phyloP scores from a whole-genome alignment of 2,113 vertebrate species.

The Oncorhynchus keta region DNA sequence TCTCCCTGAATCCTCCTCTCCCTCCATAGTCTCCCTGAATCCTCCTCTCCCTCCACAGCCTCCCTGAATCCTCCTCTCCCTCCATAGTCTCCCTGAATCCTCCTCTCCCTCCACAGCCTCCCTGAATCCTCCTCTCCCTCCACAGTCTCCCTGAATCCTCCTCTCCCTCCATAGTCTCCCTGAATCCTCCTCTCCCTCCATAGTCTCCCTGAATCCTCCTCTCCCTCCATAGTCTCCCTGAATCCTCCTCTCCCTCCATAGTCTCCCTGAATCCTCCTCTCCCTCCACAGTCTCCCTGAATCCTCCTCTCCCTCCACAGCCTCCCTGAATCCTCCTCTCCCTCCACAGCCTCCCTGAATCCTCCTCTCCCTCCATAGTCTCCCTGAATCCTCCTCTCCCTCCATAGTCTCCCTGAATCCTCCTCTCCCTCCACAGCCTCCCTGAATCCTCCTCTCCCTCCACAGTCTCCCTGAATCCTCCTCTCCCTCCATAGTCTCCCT shows the following conservation, averaged over 20 bases:
- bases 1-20: background rate
- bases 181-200: no score
- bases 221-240: background rate
- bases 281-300: no score
- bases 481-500: background rate
- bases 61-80: conserved; percentile 17
- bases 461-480: background rate
- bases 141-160: background rate
- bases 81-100: background rate
- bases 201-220: background rate
- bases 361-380: no score
- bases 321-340: no score
- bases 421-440: background rate
- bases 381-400: no score
- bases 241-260: no score
- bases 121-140: background rate
- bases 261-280: background rate
- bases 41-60: background rate
- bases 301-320: no score
- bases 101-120: background rate
- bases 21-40: background rate
- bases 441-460: no score
- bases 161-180: no score
- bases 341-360: no score
- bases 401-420: no score